phyloP scores from a whole-genome alignment of 1,140 invertebrate species.

The Helicoverpa armigera region DNA sequence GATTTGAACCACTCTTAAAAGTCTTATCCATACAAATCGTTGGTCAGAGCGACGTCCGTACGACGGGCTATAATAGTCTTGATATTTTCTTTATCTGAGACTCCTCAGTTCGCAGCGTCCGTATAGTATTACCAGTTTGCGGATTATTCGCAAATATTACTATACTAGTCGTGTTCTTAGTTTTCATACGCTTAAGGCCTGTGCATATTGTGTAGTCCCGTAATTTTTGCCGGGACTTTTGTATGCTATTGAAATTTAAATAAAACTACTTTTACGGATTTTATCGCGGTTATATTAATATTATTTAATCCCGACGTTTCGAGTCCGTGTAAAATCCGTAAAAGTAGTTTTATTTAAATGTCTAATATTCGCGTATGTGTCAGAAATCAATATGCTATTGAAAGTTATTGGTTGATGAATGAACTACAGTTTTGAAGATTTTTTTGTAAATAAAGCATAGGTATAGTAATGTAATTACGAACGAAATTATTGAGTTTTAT shows the following conservation, averaged over 20 bases:
- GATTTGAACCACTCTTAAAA: background rate
- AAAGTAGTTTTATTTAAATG: too few species aligned
- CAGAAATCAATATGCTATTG: too few species aligned
- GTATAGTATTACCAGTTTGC: conserved; percentile 80
- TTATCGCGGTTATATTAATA: too few species aligned
- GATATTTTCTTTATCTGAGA: conserved; percentile 83
- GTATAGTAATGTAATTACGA: too few species aligned
- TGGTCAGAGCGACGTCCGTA: conserved; percentile 69
- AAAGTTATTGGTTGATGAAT: background rate
- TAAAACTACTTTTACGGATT: too few species aligned
- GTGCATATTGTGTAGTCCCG: conserved; percentile 44
- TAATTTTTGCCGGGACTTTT: background rate
- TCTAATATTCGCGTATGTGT: too few species aligned
- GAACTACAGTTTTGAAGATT: too few species aligned
- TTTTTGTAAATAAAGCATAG: too few species aligned
- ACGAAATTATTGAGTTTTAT: too few species aligned
- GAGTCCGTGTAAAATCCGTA: too few species aligned
- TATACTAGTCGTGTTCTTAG: conserved; percentile 53
- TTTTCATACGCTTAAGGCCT: conserved; percentile 56
- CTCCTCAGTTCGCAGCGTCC: conserved; percentile 62
- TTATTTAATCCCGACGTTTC: too few species aligned
- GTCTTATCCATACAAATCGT: conserved; percentile 61
- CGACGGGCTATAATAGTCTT: conserved; percentile 81
- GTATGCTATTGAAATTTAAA: background rate
- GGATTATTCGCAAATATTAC: conserved; percentile 79